These are phyloP conservation scores for Macroglossus sobrinus DNA, from an alignment of 2,113 vertebrate genomes.

Conservation along the genomic window DNA sequence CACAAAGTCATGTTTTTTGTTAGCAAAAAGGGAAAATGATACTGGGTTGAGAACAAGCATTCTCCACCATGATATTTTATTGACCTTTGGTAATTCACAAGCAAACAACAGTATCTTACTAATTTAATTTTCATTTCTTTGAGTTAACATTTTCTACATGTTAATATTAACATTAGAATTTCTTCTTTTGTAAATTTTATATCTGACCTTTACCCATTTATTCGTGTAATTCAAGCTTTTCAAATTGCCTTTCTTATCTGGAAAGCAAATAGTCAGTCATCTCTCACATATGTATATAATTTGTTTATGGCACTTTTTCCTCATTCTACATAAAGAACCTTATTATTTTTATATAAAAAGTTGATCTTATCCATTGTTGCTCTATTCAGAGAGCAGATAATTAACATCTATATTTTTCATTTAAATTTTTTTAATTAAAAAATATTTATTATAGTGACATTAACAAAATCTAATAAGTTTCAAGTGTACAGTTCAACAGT, in stretches of 20 bases:
- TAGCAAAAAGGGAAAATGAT: neutral
- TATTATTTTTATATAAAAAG: slow-evolving; percentile 6
- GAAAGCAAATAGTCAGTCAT: neutral
- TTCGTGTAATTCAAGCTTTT: neutral
- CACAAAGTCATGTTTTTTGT: neutral
- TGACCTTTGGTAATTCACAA: slow-evolving; percentile 2
- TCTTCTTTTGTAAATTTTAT: slow-evolving; percentile 18
- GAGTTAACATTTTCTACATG: neutral
- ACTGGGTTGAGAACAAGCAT: neutral
- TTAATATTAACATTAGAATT: slow-evolving; percentile 8
- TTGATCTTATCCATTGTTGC: slow-evolving; percentile 21
- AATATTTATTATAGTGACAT: too few species aligned
- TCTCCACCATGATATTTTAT: neutral
- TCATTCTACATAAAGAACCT: neutral
- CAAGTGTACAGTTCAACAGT: too few species aligned
- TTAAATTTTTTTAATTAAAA: neutral
- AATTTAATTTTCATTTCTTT: slow-evolving; percentile 22
- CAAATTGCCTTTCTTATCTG: neutral
- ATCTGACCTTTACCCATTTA: neutral
- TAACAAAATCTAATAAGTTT: too few species aligned
- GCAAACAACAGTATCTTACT: neutral
- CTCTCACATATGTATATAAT: neutral
- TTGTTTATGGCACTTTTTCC: neutral
- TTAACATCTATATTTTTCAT: neutral
- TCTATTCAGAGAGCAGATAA: slow-evolving; percentile 3